A percentile compares a stretch with the other conserved stretches of the same genome.
These are phyloP conservation scores for Corythucha ciliata DNA, from an alignment of 2,888 invertebrate species.

Conservation along the genomic window DNA sequence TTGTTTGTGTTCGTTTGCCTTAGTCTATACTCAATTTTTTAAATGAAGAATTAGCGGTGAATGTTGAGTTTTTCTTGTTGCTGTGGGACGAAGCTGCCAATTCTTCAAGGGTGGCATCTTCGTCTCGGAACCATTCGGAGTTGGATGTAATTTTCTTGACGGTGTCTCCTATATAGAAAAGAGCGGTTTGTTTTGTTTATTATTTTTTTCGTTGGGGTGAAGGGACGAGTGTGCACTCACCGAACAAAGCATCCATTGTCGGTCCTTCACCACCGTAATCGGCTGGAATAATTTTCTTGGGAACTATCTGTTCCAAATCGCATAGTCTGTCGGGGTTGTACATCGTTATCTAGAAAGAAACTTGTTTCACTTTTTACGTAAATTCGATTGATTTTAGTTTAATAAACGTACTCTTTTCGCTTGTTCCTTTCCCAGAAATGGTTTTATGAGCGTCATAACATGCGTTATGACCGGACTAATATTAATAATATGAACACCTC, in stretches of 20 bases:
- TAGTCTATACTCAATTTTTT: no score
- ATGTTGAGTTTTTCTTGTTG: no score
- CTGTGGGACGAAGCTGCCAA: no score
- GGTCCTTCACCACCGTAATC: constrained; percentile 33
- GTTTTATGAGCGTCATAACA: constrained; percentile 33
- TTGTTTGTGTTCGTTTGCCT: no score
- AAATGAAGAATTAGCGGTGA: no score
- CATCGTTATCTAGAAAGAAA: constrained; percentile 32
- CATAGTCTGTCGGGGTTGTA: constrained; percentile 30
- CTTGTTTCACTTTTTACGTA: neutral
- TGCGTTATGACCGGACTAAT: constrained; percentile 32
- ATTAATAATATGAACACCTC: constrained; percentile 33
- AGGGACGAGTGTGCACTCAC: constrained; percentile 27
- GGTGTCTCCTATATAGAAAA: constrained; percentile 19
- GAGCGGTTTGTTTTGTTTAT: no score
- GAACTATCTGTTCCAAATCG: constrained; percentile 30
- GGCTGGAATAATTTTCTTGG: constrained; percentile 31
- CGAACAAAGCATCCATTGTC: constrained; percentile 28
- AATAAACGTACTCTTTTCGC: constrained; percentile 28
- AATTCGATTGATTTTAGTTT: neutral
- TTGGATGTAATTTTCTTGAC: constrained; percentile 21
- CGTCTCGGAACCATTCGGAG: constrained; percentile 27
- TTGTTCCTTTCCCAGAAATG: constrained; percentile 35
- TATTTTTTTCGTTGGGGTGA: no score
- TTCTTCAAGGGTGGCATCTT: constrained; percentile 12